phyloP scores from a whole-genome alignment of 2,888 invertebrate species.

The Catocala sponsa region DNA sequence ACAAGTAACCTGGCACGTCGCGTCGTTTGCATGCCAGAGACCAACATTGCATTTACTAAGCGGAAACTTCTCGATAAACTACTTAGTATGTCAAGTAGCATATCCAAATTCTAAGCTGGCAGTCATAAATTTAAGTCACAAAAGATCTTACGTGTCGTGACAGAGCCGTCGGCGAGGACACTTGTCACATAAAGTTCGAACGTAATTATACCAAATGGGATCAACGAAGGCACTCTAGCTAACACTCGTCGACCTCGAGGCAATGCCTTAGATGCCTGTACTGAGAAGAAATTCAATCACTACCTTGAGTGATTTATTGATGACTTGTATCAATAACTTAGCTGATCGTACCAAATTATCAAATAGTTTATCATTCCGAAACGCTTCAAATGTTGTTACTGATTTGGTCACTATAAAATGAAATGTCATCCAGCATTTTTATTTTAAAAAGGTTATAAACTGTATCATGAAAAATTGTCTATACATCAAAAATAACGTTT shows the following conservation, averaged over 20 bases:
- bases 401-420: no score
- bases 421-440: no score
- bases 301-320: conserved; percentile 67
- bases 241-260: conserved; percentile 77
- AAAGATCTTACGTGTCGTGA: conserved; percentile 53
- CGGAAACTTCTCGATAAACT: not conserved
- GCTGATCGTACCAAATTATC: not conserved
- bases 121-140: conserved; percentile 35
- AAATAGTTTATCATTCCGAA: not conserved
- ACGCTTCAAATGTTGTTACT: not conserved
- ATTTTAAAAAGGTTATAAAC: no score
- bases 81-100: conserved; percentile 1
- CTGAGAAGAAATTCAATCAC: conserved; percentile 78
- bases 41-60: not conserved
- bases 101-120: conserved; percentile 28
- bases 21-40: no score
- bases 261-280: conserved; percentile 60
- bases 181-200: conserved; percentile 72
- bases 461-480: no score
- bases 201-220: conserved; percentile 86
- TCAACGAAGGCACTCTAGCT: conserved; percentile 77
- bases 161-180: conserved; percentile 79
- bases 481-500: no score
- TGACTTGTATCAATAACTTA: conserved; percentile 33
- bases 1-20: no score